Evolutionary conservation across 2,113 vertebrate species (phyloP).

Genomic region (Calypte anna): DNA sequence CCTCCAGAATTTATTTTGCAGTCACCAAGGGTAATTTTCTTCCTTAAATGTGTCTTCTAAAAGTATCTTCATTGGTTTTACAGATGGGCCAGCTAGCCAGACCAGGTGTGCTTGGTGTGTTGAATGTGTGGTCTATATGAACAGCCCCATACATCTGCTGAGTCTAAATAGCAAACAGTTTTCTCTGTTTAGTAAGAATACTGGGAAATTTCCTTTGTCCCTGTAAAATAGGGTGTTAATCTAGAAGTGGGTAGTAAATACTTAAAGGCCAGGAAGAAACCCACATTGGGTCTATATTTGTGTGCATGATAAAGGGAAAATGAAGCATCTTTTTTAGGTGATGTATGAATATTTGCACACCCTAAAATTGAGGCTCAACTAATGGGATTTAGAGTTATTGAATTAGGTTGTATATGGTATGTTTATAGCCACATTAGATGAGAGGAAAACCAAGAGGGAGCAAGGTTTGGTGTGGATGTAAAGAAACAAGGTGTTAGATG

Average conservation of each 20-base stretch:
- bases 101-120: background rate
- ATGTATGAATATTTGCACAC: background rate
- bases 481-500: background rate
- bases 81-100: background rate
- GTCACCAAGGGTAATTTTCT: background rate
- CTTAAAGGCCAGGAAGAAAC: background rate
- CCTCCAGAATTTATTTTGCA: background rate
- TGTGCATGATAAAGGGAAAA: background rate
- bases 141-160: background rate
- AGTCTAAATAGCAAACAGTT: background rate
- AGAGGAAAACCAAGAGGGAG: background rate
- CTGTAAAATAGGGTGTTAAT: background rate
- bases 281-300: background rate
- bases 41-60: background rate
- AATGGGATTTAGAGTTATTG: background rate
- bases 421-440: background rate
- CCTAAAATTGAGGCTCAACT: background rate
- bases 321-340: background rate
- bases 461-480: background rate
- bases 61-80: background rate
- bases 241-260: background rate
- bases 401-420: background rate
- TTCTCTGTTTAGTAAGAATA: background rate
- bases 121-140: background rate
- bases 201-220: background rate